Percentiles rank a stretch among this genome's conserved stretches.
Conservation (phyloP, 2,888 invertebrate genomes). For the Drosophila fungiperda region DNA sequence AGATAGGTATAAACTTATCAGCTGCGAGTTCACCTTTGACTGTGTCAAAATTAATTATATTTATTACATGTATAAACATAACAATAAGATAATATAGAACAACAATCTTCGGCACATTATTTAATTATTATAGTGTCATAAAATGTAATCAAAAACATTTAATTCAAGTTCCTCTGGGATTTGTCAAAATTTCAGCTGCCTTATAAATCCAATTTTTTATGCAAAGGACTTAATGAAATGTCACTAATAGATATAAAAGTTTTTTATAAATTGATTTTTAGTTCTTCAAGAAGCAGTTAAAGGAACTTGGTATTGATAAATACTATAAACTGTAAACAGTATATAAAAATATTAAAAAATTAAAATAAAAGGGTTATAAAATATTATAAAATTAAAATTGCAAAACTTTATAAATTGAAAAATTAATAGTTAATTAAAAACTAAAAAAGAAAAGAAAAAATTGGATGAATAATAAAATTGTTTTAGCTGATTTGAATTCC, state of each 20-base stretch:
- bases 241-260: neutral
- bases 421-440: neutral
- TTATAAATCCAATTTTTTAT: neutral
- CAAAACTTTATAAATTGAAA: neutral
- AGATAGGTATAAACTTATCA: constrained; percentile 30
- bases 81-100: neutral
- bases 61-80: neutral
- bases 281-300: neutral
- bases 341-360: neutral
- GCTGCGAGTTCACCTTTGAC: constrained; percentile 46
- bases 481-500: neutral
- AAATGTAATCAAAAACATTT: too few species aligned
- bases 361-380: neutral
- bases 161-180: too few species aligned
- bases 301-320: neutral
- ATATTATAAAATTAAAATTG: neutral
- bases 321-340: neutral
- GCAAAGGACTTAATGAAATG: neutral
- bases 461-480: neutral
- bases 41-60: constrained; percentile 19
- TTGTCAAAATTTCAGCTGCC: neutral
- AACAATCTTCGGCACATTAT: neutral
- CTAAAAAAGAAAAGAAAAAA: neutral
- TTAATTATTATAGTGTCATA: neutral
- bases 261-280: too few species aligned